phyloP scores from a whole-genome alignment of 2,888 invertebrate species.

The Aphidius colemani region DNA sequence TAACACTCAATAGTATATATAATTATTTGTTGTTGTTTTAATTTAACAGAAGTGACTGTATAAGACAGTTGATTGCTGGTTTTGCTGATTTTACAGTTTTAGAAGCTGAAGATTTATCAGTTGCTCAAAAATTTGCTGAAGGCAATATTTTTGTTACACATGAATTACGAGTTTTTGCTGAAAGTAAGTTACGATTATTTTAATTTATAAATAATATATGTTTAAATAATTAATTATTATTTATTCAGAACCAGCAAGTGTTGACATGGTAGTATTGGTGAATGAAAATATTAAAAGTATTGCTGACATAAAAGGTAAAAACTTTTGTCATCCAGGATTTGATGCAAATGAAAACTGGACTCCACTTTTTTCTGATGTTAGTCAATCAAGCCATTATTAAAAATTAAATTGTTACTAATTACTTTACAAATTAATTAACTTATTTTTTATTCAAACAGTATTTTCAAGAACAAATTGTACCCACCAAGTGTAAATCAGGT shows the following conservation, averaged over 20 bases:
- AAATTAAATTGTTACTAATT: not conserved
- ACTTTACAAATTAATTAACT: constrained; percentile 2
- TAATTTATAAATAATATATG: not conserved
- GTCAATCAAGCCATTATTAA: constrained; percentile 37
- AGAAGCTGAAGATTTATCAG: constrained; percentile 81
- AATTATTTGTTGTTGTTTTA: constrained; percentile 3
- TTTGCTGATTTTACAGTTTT: constrained; percentile 84
- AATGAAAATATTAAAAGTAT: constrained; percentile 67
- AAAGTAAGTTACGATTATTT: constrained; percentile 58
- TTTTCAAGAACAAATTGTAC: constrained; percentile 74
- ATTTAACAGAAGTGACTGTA: constrained; percentile 73
- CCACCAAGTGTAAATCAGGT: constrained; percentile 71
- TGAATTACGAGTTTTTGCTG: constrained; percentile 65
- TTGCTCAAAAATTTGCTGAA: constrained; percentile 54
- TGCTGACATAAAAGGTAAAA: constrained; percentile 69
- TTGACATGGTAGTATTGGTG: constrained; percentile 72
- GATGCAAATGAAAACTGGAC: constrained; percentile 72
- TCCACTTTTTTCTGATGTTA: constrained; percentile 75
- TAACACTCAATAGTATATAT: not conserved
- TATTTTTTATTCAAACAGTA: constrained; percentile 62
- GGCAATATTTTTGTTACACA: constrained; percentile 69
- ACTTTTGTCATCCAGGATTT: constrained; percentile 83
- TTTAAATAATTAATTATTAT: constrained; percentile 3
- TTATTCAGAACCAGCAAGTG: constrained; percentile 50
- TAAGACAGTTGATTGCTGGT: constrained; percentile 75